These are phyloP conservation scores for Hylyphantes graminicola DNA, from an alignment of 1,140 invertebrate genomes.

Conservation along the genomic window DNA sequence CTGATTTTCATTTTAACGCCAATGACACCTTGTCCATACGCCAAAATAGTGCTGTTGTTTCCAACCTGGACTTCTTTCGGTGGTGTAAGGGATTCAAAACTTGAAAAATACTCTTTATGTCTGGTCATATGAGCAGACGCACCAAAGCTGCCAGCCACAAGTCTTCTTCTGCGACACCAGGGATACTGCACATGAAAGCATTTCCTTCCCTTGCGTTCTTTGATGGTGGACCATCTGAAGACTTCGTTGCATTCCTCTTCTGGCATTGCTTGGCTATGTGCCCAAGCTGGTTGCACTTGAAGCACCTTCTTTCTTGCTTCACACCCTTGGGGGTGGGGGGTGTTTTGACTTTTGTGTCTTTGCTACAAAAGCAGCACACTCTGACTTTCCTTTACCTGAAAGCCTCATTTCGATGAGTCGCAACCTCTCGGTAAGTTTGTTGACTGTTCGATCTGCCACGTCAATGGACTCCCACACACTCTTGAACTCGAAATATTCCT, in stretches of 20 bases:
- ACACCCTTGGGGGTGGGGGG: not conserved
- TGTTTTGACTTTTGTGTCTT: not conserved
- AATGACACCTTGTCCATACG: not conserved
- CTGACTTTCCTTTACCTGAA: not conserved
- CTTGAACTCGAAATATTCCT: slow-evolving; percentile 23
- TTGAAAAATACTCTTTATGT: not conserved
- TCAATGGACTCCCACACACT: slow-evolving; percentile 13
- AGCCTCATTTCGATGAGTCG: slow-evolving; percentile 7
- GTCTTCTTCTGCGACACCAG: not conserved
- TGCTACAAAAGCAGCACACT: not conserved
- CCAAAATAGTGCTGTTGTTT: not conserved
- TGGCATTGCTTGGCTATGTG: not conserved
- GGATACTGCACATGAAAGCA: not conserved
- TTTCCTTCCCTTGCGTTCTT: not conserved
- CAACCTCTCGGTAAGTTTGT: slow-evolving; percentile 13
- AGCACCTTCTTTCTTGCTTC: not conserved
- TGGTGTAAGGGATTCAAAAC: not conserved
- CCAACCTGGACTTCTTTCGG: not conserved
- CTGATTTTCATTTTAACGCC: not conserved
- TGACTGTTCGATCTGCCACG: not conserved
- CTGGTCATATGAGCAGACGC: slow-evolving; percentile 4
- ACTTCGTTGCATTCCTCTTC: not conserved
- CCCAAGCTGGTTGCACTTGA: not conserved
- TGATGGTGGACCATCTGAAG: not conserved
- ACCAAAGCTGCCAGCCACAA: not conserved